These are phyloP conservation scores for Aplochiton taeniatus DNA, from an alignment of 2,797 vertebrate genomes.

Conservation along the genomic window DNA sequence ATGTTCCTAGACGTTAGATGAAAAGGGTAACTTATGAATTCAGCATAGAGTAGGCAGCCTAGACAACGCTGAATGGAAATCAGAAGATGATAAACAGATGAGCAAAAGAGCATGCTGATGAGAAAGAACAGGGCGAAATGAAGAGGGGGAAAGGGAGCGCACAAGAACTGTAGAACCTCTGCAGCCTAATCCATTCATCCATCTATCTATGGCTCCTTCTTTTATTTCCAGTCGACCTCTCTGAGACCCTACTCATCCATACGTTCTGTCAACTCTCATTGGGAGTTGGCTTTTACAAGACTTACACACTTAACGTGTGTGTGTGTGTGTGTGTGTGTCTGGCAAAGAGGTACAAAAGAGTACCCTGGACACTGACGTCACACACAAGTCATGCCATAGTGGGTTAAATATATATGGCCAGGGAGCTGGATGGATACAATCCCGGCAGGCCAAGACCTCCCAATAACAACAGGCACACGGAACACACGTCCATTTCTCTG, in stretches of 20 bases:
- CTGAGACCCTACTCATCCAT: constrained; percentile 39
- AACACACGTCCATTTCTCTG: not conserved
- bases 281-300: constrained; percentile 35
- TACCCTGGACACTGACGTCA: too few species aligned
- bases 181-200: not conserved
- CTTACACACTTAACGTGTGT: constrained; percentile 25
- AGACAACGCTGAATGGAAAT: constrained; percentile 1
- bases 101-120: not conserved
- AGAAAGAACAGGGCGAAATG: not conserved
- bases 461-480: not conserved
- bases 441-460: too few species aligned
- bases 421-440: too few species aligned
- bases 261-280: constrained; percentile 42
- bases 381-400: too few species aligned
- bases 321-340: constrained; percentile 13
- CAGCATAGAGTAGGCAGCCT: not conserved
- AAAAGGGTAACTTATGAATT: too few species aligned
- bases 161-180: constrained; percentile 16
- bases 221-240: constrained; percentile 42
- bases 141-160: not conserved
- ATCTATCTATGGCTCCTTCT: constrained; percentile 35
- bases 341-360: constrained; percentile 1
- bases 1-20: too few species aligned
- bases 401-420: too few species aligned
- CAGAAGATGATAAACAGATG: not conserved